phyloP scores from a whole-genome alignment of 2,113 vertebrate species.

The Hemibagrus wyckioides region DNA sequence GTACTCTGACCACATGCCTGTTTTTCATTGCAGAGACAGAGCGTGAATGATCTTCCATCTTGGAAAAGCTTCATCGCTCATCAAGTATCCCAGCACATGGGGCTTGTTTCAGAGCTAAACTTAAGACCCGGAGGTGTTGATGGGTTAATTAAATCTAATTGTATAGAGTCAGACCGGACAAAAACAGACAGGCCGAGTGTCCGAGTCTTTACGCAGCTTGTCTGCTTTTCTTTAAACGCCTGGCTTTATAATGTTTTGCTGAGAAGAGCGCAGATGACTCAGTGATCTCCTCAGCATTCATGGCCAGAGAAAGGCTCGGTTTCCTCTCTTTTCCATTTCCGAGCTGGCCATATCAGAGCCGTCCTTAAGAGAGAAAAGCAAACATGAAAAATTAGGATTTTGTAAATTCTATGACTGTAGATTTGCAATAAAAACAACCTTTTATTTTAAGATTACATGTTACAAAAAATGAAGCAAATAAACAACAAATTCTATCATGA shows the following conservation, averaged over 20 bases:
- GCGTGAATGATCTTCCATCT: neutral
- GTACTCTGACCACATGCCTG: conserved; percentile 7
- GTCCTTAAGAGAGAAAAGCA: neutral
- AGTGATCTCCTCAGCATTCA: neutral
- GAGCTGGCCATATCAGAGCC: neutral
- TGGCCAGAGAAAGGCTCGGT: neutral
- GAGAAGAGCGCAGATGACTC: neutral
- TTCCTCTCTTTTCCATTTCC: neutral
- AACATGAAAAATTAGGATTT: neutral
- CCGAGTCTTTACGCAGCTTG: neutral
- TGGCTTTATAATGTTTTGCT: neutral
- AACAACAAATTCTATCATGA: neutral
- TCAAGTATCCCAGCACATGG: neutral
- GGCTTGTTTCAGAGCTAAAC: neutral
- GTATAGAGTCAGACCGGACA: neutral
- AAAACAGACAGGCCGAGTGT: neutral
- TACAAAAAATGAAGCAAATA: neutral
- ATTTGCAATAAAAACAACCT: neutral
- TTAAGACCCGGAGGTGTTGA: neutral
- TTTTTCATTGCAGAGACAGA: conserved; percentile 6
- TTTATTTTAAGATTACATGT: neutral
- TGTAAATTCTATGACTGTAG: neutral
- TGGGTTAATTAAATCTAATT: neutral
- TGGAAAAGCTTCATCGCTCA: conserved; percentile 14
- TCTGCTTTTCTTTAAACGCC: conserved; percentile 3